Evolutionary conservation across 2,797 vertebrate species (phyloP).

Genomic region (Chelidonichthys spinosus): DNA sequence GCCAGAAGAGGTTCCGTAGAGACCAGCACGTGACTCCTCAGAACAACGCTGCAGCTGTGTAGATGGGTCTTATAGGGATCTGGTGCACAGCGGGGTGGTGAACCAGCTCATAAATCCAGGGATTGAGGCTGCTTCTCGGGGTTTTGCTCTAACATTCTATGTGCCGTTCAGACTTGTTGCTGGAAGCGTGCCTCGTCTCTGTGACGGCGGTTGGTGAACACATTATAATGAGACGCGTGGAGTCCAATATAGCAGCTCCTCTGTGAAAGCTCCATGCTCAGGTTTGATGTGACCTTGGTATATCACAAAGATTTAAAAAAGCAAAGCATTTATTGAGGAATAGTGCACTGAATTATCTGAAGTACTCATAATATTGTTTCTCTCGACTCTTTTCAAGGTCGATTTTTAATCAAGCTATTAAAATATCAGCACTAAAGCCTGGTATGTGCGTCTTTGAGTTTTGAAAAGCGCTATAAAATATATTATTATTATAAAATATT

Average conservation of each 20-base stretch:
- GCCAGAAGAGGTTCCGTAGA: not conserved
- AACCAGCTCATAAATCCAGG: conserved; percentile 18
- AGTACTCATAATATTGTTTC: not conserved
- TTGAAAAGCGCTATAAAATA: too few relatives aligned
- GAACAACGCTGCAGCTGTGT: not conserved
- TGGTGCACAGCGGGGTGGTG: not conserved
- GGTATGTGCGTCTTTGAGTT: too few relatives aligned
- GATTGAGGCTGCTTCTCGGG: conserved; percentile 7
- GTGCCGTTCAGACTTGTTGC: not conserved
- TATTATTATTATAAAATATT: too few relatives aligned
- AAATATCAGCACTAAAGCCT: not conserved
- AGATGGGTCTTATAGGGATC: conserved; percentile 1
- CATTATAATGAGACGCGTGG: not conserved
- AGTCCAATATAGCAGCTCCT: not conserved
- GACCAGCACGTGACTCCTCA: not conserved
- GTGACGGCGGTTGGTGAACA: not conserved
- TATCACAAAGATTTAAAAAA: not conserved
- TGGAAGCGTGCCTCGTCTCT: not conserved
- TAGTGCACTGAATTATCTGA: not conserved
- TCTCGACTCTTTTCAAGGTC: not conserved
- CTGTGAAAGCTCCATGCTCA: conserved; percentile 6
- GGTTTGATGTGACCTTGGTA: not conserved
- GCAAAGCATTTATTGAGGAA: not conserved
- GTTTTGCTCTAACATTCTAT: conserved; percentile 15
- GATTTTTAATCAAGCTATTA: not conserved